A percentile compares a stretch with the other conserved stretches of the same genome.
These are phyloP conservation scores for Anthrax anthrax DNA, from an alignment of 2,888 invertebrate genomes.

Conservation along the genomic window DNA sequence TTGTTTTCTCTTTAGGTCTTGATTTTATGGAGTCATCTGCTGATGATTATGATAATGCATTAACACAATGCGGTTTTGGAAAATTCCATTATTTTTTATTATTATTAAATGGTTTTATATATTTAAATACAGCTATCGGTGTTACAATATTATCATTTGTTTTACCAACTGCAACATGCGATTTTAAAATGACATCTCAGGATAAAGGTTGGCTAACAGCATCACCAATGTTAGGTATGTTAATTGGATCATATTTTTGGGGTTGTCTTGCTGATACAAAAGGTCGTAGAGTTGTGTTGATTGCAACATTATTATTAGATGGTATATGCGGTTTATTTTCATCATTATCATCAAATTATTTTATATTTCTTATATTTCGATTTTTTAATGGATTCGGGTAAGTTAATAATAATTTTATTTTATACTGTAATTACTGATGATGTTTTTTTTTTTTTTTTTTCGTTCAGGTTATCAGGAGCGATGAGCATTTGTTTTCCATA, in stretches of 20 bases:
- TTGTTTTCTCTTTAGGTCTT: slow-evolving; percentile 18
- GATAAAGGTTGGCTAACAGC: slow-evolving; percentile 68
- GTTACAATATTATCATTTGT: slow-evolving; percentile 70
- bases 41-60: slow-evolving; percentile 27
- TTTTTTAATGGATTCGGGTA: slow-evolving; percentile 70
- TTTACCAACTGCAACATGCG: slow-evolving; percentile 68
- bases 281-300: slow-evolving; percentile 59
- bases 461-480: slow-evolving; percentile 55
- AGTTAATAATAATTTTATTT: slow-evolving; percentile 30
- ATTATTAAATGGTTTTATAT: slow-evolving; percentile 63
- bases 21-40: slow-evolving; percentile 27
- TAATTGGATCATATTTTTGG: slow-evolving; percentile 73
- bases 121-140: slow-evolving; percentile 69
- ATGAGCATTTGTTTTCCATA: slow-evolving; percentile 75
- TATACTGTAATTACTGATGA: neutral
- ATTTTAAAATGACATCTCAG: slow-evolving; percentile 61
- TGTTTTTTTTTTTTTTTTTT: neutral
- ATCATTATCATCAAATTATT: slow-evolving; percentile 57
- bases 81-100: slow-evolving; percentile 65
- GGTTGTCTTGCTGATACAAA: slow-evolving; percentile 71
- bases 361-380: slow-evolving; percentile 55
- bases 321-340: slow-evolving; percentile 57
- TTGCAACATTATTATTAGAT: slow-evolving; percentile 57
- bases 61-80: slow-evolving; percentile 52
- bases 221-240: slow-evolving; percentile 68